Percentiles rank a stretch among this genome's conserved stretches.
These are phyloP conservation scores for Amniataba percoides DNA, from an alignment of 2,797 vertebrate species.

Conservation along the genomic window DNA sequence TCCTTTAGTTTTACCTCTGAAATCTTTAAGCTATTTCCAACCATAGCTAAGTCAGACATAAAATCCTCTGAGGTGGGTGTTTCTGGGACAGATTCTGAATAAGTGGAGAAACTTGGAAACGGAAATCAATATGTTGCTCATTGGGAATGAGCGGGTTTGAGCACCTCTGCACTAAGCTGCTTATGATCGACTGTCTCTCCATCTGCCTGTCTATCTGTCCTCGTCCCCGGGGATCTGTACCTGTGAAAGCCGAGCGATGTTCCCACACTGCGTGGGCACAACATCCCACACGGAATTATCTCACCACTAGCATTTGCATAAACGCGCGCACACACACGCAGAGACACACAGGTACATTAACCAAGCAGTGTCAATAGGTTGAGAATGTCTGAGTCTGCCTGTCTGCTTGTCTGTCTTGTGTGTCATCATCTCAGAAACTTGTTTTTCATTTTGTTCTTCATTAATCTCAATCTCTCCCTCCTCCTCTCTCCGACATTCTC, in stretches of 20 bases:
- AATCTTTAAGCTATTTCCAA: constrained; percentile 24
- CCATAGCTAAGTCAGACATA: constrained; percentile 9
- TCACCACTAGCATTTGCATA: constrained; percentile 66
- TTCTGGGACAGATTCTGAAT: constrained; percentile 47
- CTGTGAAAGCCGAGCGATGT: constrained; percentile 75
- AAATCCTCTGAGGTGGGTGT: constrained; percentile 40
- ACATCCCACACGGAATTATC: constrained; percentile 72
- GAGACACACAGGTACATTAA: constrained; percentile 37
- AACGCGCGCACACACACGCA: constrained; percentile 18
- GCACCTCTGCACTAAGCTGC: constrained; percentile 71
- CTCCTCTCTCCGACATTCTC: constrained; percentile 28
- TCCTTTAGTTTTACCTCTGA: constrained; percentile 22
- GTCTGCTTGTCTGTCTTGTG: constrained; percentile 41
- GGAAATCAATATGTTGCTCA: constrained; percentile 63
- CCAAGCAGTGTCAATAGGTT: constrained; percentile 51
- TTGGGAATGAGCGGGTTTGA: constrained; percentile 50
- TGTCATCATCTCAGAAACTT: constrained; percentile 48
- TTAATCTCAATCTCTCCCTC: constrained; percentile 48
- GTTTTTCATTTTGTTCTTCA: constrained; percentile 64
- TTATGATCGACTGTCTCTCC: constrained; percentile 62
- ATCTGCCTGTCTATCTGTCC: constrained; percentile 68
- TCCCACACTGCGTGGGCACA: constrained; percentile 71
- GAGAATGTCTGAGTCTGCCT: constrained; percentile 53
- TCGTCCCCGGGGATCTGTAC: constrained; percentile 72
- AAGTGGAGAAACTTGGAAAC: constrained; percentile 49